Evolutionary conservation across 2,888 invertebrate species (phyloP).

Genomic region (Ornithoptera alexandrae): DNA sequence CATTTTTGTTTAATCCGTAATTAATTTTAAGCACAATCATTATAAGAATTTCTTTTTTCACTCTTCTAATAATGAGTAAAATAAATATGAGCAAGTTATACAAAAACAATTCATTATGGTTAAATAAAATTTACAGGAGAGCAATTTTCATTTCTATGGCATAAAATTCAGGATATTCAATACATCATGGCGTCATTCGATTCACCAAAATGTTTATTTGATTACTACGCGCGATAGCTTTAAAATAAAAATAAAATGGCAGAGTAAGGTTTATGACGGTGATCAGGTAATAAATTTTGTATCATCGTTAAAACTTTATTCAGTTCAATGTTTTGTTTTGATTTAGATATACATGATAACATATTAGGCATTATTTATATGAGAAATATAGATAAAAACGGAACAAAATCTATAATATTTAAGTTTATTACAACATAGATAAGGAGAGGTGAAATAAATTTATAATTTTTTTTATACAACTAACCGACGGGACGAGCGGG

Average conservation of each 20-base stretch:
- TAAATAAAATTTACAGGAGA: background rate
- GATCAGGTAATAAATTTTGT: slow-evolving; percentile 2
- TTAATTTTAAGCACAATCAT: too few relatives aligned
- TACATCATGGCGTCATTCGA: background rate
- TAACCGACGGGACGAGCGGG: too few relatives aligned
- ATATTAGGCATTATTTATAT: too few relatives aligned
- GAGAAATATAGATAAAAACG: too few relatives aligned
- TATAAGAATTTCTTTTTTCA: too few relatives aligned
- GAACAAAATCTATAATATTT: too few relatives aligned
- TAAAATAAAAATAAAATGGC: slow-evolving; percentile 1
- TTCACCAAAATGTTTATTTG: slow-evolving; percentile 1
- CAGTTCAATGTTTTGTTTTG: background rate
- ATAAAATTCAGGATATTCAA: background rate
- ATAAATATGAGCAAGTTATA: background rate
- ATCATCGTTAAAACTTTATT: background rate
- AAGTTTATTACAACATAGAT: too few relatives aligned
- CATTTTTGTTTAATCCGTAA: too few relatives aligned
- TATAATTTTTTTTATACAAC: too few relatives aligned
- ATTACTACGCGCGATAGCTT: background rate
- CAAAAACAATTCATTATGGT: background rate
- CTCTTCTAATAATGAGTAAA: too few relatives aligned
- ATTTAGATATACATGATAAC: background rate
- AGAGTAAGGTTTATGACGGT: background rate
- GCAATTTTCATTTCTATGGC: background rate
- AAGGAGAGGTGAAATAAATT: too few relatives aligned